Percentiles rank a stretch among this genome's conserved stretches.
Evolutionary conservation across 23 tunicate genomes (phyloP).

Genomic region (Styela plicata): DNA sequence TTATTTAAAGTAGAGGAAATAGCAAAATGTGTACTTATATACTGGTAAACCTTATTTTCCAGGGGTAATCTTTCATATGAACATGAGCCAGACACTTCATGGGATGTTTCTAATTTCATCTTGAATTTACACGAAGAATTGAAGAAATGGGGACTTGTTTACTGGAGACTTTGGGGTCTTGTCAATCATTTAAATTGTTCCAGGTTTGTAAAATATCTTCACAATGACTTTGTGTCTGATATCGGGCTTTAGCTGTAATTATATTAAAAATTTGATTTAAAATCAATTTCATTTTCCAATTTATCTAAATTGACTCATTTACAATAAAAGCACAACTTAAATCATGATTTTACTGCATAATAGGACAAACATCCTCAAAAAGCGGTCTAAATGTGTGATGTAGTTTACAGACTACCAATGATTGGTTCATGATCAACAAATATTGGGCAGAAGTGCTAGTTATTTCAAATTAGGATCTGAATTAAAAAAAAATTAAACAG

Average conservation of each 20-base stretch:
- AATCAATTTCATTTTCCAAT: not conserved
- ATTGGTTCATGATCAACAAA: too few species aligned
- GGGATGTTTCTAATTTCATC: slow-evolving; percentile 68
- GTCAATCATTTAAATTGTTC: slow-evolving; percentile 72
- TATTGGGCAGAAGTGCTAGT: too few species aligned
- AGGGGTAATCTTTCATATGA: slow-evolving; percentile 49
- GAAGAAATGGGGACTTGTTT: slow-evolving; percentile 80
- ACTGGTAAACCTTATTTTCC: not conserved
- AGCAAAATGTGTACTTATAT: too few species aligned
- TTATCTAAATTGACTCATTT: too few species aligned
- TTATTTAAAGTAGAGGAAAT: not conserved
- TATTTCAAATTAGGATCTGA: too few species aligned
- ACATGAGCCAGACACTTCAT: slow-evolving; percentile 58
- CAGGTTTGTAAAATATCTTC: slow-evolving; percentile 19
- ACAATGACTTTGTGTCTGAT: too few species aligned
- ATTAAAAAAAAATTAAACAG: too few species aligned
- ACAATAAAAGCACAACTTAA: too few species aligned
- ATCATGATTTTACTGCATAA: too few species aligned
- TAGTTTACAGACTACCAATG: too few species aligned
- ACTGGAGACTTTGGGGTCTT: slow-evolving; percentile 93
- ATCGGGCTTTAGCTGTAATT: not conserved
- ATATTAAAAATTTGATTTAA: not conserved
- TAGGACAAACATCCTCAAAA: too few species aligned
- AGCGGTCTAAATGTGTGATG: too few species aligned
- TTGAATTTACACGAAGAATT: slow-evolving; percentile 61